Conservation (phyloP, 2,888 invertebrate species). For the Meta bourneti region DNA sequence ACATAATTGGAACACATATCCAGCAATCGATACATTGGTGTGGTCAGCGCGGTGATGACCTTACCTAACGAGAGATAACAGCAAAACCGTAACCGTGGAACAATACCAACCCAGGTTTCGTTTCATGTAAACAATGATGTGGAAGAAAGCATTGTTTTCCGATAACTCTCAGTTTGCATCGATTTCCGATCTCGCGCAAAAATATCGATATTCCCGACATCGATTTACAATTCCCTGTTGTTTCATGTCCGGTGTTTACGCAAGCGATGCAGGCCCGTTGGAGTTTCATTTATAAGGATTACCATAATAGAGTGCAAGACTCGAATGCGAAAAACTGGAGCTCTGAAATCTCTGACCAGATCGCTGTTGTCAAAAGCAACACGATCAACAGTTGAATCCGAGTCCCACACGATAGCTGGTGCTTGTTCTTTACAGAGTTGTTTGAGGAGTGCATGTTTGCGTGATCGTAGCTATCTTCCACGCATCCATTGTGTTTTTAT, state of each 20-base stretch:
- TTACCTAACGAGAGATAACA: conserved; percentile 1
- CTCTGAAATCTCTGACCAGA: background rate
- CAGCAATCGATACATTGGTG: no score
- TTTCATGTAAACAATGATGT: conserved; percentile 50
- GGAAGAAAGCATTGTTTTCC: conserved; percentile 59
- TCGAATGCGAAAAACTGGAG: background rate
- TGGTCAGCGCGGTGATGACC: conserved; percentile 3
- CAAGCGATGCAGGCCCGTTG: background rate
- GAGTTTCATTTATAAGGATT: background rate
- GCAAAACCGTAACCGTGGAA: conserved; percentile 26
- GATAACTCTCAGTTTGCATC: conserved; percentile 53
- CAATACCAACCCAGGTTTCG: conserved; percentile 30
- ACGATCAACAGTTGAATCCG: background rate
- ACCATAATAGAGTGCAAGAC: conserved; percentile 1
- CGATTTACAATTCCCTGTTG: conserved; percentile 46
- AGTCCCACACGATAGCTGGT: no score
- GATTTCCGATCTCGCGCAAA: conserved; percentile 56
- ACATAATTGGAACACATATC: no score
- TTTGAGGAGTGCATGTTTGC: no score
- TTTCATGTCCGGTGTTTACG: conserved; percentile 32
- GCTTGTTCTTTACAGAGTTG: no score
- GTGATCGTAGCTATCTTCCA: no score
- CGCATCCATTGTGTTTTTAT: no score
- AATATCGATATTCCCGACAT: conserved; percentile 42
- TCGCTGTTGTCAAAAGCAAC: background rate